These are phyloP conservation scores for Sebastes hubbsi DNA, from an alignment of 2,797 vertebrate genomes.

Conservation along the genomic window DNA sequence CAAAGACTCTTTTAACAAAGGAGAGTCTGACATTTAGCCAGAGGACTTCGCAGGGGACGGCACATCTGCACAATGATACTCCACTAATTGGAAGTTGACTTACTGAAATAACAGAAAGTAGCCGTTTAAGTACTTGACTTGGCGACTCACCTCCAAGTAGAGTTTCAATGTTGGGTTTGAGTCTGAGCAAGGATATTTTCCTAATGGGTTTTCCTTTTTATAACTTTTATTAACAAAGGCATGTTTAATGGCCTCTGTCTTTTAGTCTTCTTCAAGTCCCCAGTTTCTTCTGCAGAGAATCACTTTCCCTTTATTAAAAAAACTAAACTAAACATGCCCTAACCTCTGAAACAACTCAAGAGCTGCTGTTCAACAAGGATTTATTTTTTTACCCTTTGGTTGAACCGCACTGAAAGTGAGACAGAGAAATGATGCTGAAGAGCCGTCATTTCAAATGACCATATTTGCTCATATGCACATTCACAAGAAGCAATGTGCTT, in stretches of 20 bases:
- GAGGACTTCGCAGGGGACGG: background rate
- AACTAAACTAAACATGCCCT: background rate
- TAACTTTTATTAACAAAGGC: slow-evolving; percentile 24
- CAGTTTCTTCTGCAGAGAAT: slow-evolving; percentile 6
- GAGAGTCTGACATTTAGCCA: slow-evolving; percentile 24
- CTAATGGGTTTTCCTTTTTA: background rate
- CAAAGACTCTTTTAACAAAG: background rate
- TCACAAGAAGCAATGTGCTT: background rate
- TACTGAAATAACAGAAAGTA: background rate
- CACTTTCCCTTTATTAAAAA: background rate
- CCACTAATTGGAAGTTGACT: slow-evolving; percentile 22
- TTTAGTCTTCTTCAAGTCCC: slow-evolving; percentile 22
- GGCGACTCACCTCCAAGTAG: background rate
- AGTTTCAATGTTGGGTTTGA: background rate
- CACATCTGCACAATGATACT: slow-evolving; percentile 5
- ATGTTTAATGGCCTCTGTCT: slow-evolving; percentile 29
- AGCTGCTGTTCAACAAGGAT: slow-evolving; percentile 12
- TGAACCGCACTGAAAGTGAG: background rate
- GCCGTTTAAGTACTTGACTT: background rate
- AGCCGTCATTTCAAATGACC: background rate
- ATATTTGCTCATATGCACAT: background rate
- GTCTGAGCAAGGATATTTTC: background rate
- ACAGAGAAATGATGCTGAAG: background rate
- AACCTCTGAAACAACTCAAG: slow-evolving; percentile 21
- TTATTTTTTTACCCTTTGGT: background rate